These are phyloP conservation scores for Myzus persicae DNA, from an alignment of 1,140 invertebrate genomes.

Conservation along the genomic window DNA sequence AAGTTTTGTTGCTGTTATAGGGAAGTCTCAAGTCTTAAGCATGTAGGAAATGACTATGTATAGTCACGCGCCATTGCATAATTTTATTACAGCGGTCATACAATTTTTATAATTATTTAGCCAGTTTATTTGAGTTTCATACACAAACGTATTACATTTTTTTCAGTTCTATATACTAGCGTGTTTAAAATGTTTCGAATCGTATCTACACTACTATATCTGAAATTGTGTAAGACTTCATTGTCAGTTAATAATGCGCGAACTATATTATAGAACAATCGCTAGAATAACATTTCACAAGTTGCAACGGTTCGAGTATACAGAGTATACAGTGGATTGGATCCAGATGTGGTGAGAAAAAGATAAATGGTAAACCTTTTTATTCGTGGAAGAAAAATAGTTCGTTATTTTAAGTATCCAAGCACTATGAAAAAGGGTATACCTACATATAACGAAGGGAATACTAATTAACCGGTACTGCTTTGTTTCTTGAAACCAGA, in stretches of 20 bases:
- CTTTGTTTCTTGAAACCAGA: background rate
- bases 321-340: background rate
- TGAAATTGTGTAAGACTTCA: too few relatives aligned
- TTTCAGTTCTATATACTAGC: too few relatives aligned
- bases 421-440: background rate
- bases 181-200: too few relatives aligned
- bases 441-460: background rate
- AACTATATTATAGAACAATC: too few relatives aligned
- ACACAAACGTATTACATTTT: too few relatives aligned
- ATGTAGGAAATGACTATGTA: too few relatives aligned
- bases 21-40: too few relatives aligned
- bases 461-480: slow-evolving; percentile 10
- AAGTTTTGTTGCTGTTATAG: too few relatives aligned
- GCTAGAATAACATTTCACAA: too few relatives aligned
- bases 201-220: too few relatives aligned
- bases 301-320: background rate
- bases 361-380: background rate
- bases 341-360: background rate
- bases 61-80: too few relatives aligned
- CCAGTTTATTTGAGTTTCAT: background rate
- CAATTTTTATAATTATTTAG: background rate
- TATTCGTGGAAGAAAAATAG: background rate
- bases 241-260: too few relatives aligned
- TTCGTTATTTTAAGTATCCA: background rate
- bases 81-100: background rate